Evolutionary conservation across 2,113 vertebrate genomes (phyloP).

Genomic region (Aplodontia rufa): DNA sequence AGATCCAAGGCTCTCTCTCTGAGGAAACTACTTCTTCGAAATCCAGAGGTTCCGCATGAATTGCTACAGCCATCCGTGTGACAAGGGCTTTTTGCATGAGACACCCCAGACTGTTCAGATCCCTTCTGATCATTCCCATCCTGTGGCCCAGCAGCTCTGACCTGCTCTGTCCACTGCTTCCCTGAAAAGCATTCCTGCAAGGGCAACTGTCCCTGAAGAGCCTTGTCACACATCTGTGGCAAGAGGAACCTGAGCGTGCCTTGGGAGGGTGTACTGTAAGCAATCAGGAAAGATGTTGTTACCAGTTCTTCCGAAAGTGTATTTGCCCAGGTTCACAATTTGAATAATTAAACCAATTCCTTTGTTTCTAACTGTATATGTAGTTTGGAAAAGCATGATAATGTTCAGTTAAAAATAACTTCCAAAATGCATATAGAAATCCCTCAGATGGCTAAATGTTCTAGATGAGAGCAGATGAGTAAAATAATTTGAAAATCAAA

Average conservation of each 20-base stretch:
- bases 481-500: not conserved
- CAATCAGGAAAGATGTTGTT: not conserved
- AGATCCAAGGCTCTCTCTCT: not conserved
- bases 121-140: not conserved
- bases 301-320: not conserved
- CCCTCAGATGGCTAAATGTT: not conserved
- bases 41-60: not conserved
- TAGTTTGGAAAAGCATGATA: not conserved
- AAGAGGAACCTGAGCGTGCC: not conserved
- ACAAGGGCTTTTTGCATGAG: not conserved
- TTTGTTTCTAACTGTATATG: not conserved
- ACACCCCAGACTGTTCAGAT: not conserved
- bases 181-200: not conserved
- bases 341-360: not conserved
- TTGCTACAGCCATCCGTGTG: not conserved
- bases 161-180: not conserved
- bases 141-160: not conserved
- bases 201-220: not conserved
- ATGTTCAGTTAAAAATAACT: conserved; percentile 33
- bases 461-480: not conserved
- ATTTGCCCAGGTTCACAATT: not conserved
- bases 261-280: not conserved
- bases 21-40: not conserved
- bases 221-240: not conserved
- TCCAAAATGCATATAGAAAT: not conserved